These are phyloP conservation scores for Hemibagrus guttatus DNA, from an alignment of 2,797 vertebrate species.

Conservation along the genomic window DNA sequence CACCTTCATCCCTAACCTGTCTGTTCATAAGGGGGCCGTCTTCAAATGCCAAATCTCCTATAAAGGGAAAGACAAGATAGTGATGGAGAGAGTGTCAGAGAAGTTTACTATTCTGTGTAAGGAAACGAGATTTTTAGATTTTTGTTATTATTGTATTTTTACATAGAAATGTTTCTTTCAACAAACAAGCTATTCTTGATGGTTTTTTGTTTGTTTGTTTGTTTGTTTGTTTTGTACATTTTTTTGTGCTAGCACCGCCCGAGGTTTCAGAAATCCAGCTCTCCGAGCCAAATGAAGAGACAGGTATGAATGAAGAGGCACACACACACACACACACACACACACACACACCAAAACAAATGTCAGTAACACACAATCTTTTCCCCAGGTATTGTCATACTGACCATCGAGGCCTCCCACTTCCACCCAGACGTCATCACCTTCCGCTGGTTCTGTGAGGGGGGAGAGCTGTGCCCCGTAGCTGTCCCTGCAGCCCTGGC, in stretches of 20 bases:
- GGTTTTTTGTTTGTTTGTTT: neutral
- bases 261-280: slow-evolving; percentile 79
- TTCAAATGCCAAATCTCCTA: slow-evolving; percentile 81
- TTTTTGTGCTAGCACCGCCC: slow-evolving; percentile 67
- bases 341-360: neutral
- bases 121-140: slow-evolving; percentile 8
- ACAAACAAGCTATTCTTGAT: neutral
- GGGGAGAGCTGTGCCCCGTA: slow-evolving; percentile 77
- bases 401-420: slow-evolving; percentile 70
- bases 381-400: slow-evolving; percentile 68
- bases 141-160: slow-evolving; percentile 2
- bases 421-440: slow-evolving; percentile 81
- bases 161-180: neutral
- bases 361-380: neutral
- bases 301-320: slow-evolving; percentile 60
- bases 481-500: slow-evolving; percentile 71
- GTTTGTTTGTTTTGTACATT: too few species aligned
- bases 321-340: neutral
- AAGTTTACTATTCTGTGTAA: slow-evolving; percentile 78
- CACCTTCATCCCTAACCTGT: slow-evolving; percentile 77
- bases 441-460: slow-evolving; percentile 83
- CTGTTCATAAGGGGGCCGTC: slow-evolving; percentile 73
- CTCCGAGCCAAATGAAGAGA: slow-evolving; percentile 67
- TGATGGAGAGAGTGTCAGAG: slow-evolving; percentile 75
- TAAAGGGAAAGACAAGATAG: slow-evolving; percentile 77